Conservation (phyloP, 2,888 invertebrate species). For the Drosophila pseudotalamancana region DNA sequence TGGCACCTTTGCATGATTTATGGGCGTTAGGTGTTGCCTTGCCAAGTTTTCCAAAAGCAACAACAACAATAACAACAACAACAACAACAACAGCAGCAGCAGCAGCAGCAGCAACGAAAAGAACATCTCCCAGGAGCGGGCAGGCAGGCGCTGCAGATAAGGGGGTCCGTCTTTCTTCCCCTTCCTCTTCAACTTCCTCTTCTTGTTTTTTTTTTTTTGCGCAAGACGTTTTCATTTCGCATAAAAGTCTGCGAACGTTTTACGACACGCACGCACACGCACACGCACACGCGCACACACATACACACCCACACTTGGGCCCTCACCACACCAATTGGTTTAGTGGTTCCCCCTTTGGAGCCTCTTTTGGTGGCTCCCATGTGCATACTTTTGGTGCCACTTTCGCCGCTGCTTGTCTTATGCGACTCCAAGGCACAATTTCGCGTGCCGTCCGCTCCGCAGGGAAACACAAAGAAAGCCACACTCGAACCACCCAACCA, state of each 20-base stretch:
- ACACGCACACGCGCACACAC: constrained; percentile 17
- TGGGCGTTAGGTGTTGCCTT: constrained; percentile 69
- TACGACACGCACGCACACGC: constrained; percentile 53
- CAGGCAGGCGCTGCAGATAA: no score
- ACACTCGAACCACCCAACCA: background rate
- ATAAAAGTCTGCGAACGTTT: constrained; percentile 55
- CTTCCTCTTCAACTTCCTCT: background rate
- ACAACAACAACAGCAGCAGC: no score
- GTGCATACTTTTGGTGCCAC: constrained; percentile 74
- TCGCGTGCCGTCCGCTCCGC: constrained; percentile 71
- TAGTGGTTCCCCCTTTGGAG: background rate
- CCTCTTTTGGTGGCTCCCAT: constrained; percentile 66
- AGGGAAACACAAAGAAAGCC: constrained; percentile 48
- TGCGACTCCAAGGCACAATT: constrained; percentile 85
- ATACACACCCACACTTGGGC: constrained; percentile 5
- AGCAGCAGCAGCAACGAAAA: no score
- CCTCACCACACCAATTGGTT: constrained; percentile 78
- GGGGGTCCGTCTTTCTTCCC: no score
- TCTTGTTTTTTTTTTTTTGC: constrained; percentile 33
- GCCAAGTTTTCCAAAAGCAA: constrained; percentile 35
- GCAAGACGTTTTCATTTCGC: constrained; percentile 69
- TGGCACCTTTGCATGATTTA: constrained; percentile 77
- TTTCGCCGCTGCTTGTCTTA: constrained; percentile 83
- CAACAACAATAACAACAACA: background rate
- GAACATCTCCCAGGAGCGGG: constrained; percentile 23